Evolutionary conservation across 2,113 vertebrate genomes (phyloP).

Genomic region (Silurus glanis): DNA sequence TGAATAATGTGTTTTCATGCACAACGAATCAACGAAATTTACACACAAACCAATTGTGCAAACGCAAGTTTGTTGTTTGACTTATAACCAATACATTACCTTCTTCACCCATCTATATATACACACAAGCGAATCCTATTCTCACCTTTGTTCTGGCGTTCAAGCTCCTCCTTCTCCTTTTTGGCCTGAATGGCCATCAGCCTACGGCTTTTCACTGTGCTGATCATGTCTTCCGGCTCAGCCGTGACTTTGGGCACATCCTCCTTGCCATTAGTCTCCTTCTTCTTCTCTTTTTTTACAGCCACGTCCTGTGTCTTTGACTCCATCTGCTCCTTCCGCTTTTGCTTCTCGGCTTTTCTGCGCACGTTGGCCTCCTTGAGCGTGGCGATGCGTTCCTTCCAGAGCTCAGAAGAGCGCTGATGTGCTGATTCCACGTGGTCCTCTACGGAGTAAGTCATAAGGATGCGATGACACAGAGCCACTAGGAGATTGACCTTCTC

Average conservation of each 20-base stretch:
- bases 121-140: background rate
- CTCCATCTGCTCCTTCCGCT: slow-evolving; percentile 84
- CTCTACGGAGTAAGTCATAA: slow-evolving; percentile 95
- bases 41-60: background rate
- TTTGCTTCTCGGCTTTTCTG: slow-evolving; percentile 87
- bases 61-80: background rate
- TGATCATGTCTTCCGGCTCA: slow-evolving; percentile 87
- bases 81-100: background rate
- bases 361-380: slow-evolving; percentile 93
- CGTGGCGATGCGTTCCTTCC: slow-evolving; percentile 91
- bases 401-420: slow-evolving; percentile 85
- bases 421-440: slow-evolving; percentile 91
- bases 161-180: slow-evolving; percentile 89
- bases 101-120: too few relatives aligned
- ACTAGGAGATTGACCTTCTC: slow-evolving; percentile 89
- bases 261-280: slow-evolving; percentile 56
- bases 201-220: slow-evolving; percentile 89
- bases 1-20: background rate
- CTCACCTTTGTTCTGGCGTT: slow-evolving; percentile 88
- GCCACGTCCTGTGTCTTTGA: slow-evolving; percentile 73
- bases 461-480: slow-evolving; percentile 91
- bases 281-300: slow-evolving; percentile 57
- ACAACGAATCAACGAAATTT: background rate
- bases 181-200: slow-evolving; percentile 91
- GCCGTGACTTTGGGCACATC: slow-evolving; percentile 60